Percentiles rank a stretch among this genome's conserved stretches.
Evolutionary conservation across 2,888 invertebrate species (phyloP).

Genomic region (Danaus chrysippus): DNA sequence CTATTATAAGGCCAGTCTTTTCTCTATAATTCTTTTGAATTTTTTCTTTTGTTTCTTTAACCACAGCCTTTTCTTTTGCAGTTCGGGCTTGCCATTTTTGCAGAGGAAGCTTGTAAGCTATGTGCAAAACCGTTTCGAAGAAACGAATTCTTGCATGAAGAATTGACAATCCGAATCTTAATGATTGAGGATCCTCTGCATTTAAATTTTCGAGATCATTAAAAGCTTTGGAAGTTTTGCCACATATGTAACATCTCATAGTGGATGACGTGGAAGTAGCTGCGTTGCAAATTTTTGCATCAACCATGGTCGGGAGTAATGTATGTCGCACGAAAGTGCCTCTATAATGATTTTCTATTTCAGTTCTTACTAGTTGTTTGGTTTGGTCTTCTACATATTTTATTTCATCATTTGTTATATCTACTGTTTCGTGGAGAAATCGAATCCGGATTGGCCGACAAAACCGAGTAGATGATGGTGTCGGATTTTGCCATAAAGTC

Average conservation of each 20-base stretch:
- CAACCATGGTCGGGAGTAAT: no score
- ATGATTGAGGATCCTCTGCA: slow-evolving; percentile 13
- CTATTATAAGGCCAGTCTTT: slow-evolving; percentile 41
- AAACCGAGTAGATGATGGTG: slow-evolving; percentile 37
- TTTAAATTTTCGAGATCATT: slow-evolving; percentile 41
- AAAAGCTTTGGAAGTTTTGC: no score
- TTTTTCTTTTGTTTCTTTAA: slow-evolving; percentile 24
- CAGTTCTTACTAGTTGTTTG: no score
- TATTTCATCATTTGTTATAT: slow-evolving; percentile 15
- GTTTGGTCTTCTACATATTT: slow-evolving; percentile 7
- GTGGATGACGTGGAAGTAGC: slow-evolving; percentile 42
- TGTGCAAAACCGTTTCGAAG: slow-evolving; percentile 31
- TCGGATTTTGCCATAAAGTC: slow-evolving; percentile 7
- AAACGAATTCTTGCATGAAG: slow-evolving; percentile 38
- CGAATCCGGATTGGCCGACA: slow-evolving; percentile 38
- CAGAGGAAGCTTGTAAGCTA: slow-evolving; percentile 29
- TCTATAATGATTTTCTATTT: not conserved
- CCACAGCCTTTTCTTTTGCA: slow-evolving; percentile 29
- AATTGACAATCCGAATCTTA: slow-evolving; percentile 39
- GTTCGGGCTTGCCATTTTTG: no score
- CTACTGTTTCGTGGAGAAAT: slow-evolving; percentile 14
- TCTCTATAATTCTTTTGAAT: slow-evolving; percentile 33
- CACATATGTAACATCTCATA: slow-evolving; percentile 44
- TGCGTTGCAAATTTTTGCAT: no score
- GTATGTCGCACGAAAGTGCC: no score